Evolutionary conservation across 1,140 invertebrate genomes (phyloP).

Genomic region (Pectinophora gossypiella): DNA sequence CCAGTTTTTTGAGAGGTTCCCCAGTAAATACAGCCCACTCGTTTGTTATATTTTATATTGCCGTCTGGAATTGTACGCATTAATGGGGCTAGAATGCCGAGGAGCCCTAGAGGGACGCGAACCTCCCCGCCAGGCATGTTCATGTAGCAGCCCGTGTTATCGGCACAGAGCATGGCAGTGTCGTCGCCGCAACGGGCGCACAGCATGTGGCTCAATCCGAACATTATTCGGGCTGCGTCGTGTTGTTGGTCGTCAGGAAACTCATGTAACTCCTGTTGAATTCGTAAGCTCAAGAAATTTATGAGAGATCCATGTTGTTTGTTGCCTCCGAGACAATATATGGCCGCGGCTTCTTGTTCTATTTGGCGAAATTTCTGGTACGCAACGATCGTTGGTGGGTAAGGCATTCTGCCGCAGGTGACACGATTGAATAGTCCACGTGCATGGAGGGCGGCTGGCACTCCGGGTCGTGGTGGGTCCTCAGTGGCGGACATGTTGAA

Average conservation of each 20-base stretch:
- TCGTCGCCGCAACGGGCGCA: slow-evolving; percentile 78
- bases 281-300: slow-evolving; percentile 80
- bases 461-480: slow-evolving; percentile 74
- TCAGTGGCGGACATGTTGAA: slow-evolving; percentile 78
- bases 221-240: slow-evolving; percentile 80
- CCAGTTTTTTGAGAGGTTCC: slow-evolving; percentile 70
- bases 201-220: slow-evolving; percentile 77
- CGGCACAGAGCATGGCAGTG: slow-evolving; percentile 77
- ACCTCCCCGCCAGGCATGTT: slow-evolving; percentile 80
- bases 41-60: slow-evolving; percentile 77
- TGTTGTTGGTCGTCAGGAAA: slow-evolving; percentile 80
- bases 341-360: slow-evolving; percentile 76
- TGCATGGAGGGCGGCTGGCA: slow-evolving; percentile 57
- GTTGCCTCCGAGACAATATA: slow-evolving; percentile 73
- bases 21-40: slow-evolving; percentile 79
- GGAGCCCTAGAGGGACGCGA: slow-evolving; percentile 78
- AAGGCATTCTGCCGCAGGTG: slow-evolving; percentile 77
- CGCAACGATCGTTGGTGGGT: slow-evolving; percentile 75
- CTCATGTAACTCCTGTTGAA: slow-evolving; percentile 80
- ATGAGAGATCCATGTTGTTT: slow-evolving; percentile 78
- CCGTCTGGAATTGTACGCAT: slow-evolving; percentile 77
- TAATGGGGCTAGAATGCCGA: slow-evolving; percentile 78
- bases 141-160: slow-evolving; percentile 79
- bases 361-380: slow-evolving; percentile 79
- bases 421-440: slow-evolving; percentile 77